A percentile compares a stretch with the other conserved stretches of the same genome.
These are phyloP conservation scores for Phoronis australis DNA, from an alignment of 2,888 invertebrate genomes.

Conservation along the genomic window DNA sequence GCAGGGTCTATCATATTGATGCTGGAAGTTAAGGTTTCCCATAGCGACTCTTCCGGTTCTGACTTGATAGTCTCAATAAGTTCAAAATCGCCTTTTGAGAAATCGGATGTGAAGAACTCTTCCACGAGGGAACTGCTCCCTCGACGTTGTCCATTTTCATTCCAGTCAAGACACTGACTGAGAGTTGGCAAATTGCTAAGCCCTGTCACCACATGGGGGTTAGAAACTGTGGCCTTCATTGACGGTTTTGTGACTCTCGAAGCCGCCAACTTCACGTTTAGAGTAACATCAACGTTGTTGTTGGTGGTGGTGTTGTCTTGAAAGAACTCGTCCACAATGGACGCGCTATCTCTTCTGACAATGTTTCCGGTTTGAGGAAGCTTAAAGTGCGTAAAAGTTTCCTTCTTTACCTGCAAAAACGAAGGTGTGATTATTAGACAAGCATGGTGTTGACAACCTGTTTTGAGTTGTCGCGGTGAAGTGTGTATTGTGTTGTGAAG, in stretches of 20 bases:
- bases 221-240: not conserved
- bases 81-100: no score
- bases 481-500: no score
- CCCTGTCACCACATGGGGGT: not conserved
- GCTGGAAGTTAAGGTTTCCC: conserved; percentile 39
- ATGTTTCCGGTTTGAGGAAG: no score
- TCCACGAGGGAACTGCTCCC: conserved; percentile 29
- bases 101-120: conserved; percentile 31
- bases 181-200: conserved; percentile 9
- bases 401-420: no score
- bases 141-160: conserved; percentile 17
- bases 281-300: conserved; percentile 2
- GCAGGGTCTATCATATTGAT: conserved; percentile 31
- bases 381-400: no score
- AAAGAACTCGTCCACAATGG: conserved; percentile 66
- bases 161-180: not conserved
- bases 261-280: conserved; percentile 2
- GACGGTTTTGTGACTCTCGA: not conserved
- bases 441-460: no score
- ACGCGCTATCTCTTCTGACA: conserved; percentile 61
- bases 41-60: conserved; percentile 25
- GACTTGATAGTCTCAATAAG: no score
- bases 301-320: conserved; percentile 22
- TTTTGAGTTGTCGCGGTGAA: no score
- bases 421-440: no score